phyloP scores from a whole-genome alignment of 2,888 invertebrate species.

The Sesamia inferens region DNA sequence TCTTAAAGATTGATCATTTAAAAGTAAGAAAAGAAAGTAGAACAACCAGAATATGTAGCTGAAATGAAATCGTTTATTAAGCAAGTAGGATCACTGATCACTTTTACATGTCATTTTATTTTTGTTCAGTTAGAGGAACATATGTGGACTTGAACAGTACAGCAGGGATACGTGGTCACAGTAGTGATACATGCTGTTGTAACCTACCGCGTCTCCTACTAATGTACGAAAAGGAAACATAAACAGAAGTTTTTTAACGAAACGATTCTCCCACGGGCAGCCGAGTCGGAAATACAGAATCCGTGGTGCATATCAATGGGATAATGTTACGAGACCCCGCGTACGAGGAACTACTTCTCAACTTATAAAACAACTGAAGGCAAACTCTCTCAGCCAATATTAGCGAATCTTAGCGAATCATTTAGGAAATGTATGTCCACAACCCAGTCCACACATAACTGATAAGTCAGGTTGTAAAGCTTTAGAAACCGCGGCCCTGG shows the following conservation, averaged over 20 bases:
- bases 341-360: constrained; percentile 39
- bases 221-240: constrained; percentile 55
- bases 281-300: constrained; percentile 59
- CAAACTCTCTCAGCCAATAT: not conserved
- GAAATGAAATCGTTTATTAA: too few relatives aligned
- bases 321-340: constrained; percentile 14
- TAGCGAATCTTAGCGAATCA: not conserved
- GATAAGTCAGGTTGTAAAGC: not conserved
- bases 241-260: constrained; percentile 58
- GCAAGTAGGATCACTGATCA: too few relatives aligned
- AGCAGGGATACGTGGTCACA: constrained; percentile 30
- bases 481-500: too few relatives aligned
- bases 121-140: too few relatives aligned
- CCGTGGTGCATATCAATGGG: constrained; percentile 59
- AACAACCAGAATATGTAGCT: not conserved
- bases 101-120: too few relatives aligned
- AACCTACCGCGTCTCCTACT: constrained; percentile 32
- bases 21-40: not conserved
- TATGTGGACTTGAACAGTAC: too few relatives aligned
- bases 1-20: not conserved
- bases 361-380: constrained; percentile 13
- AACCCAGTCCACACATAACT: not conserved
- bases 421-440: not conserved
- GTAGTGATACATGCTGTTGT: constrained; percentile 21
- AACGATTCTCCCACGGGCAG: constrained; percentile 56